phyloP scores from a whole-genome alignment of 2,113 vertebrate species.

The Irena cyanogastra region DNA sequence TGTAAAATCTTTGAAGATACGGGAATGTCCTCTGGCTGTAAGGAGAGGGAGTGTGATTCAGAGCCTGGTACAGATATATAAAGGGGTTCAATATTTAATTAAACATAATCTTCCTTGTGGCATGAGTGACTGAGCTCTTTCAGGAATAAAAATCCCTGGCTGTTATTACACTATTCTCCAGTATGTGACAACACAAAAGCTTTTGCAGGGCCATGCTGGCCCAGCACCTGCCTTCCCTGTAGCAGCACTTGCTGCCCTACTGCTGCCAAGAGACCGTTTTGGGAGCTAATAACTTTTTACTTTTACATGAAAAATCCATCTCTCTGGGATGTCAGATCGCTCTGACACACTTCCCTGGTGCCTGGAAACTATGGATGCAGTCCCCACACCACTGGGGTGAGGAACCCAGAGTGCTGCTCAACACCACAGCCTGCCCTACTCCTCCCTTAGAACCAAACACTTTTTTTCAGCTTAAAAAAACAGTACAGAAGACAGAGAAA shows the following conservation, averaged over 20 bases:
- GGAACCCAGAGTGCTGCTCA: fast-evolving
- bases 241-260: neutral
- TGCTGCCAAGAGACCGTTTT: neutral
- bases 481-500: too few relatives aligned
- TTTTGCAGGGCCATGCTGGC: neutral
- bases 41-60: neutral
- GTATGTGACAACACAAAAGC: neutral
- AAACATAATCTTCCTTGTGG: neutral
- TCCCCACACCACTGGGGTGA: neutral
- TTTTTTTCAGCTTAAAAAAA: neutral
- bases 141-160: neutral
- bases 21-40: neutral
- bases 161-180: neutral
- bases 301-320: neutral
- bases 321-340: neutral
- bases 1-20: neutral
- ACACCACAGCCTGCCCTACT: neutral
- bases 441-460: neutral
- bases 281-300: neutral
- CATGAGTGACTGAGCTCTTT: neutral
- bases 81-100: constrained; percentile 9
- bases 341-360: fast-evolving
- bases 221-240: neutral
- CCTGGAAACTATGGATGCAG: neutral
- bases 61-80: neutral